Evolutionary conservation across 2,888 invertebrate species (phyloP), one percentile per base, ranked within the genome.

Genomic region (Dinocampus coccinellae): DNA sequence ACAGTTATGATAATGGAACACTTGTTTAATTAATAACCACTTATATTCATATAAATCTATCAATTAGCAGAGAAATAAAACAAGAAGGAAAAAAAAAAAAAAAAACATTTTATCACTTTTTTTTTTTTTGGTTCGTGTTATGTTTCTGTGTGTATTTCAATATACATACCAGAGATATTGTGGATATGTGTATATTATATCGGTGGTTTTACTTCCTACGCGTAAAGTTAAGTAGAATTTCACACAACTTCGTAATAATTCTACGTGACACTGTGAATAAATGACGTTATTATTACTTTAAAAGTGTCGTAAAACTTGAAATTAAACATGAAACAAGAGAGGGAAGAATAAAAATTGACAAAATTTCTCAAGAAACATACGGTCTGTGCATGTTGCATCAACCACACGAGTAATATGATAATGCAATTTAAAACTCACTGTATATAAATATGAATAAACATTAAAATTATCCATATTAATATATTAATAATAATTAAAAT

Each of bases 261-360:
- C 60, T 47, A 73, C 73, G 65, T 67, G 70, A 55, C 65, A 34
- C 66, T 26, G 73, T 72, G 73, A 72, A 75, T 75, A 73, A n/a
- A 72, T 78, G 72, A 73, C 78, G 75, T 81, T 80, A 81, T 47
- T 47, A 47, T 81, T 78, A 75, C 77, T 72, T 70, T 58, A 76
- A 77, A 75, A 80, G 79, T 78, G 75, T 81, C 82, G 79, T 80
- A 82, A 82, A 81, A 76, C 76, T 77, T 58, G 53, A 63, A 62
- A 13, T 9, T 57, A 26, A 29, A 57, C 57, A 57, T 26, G 34
- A 60, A 63, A 52, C 47, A 55, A 67, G 63, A 60, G 39, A 61
- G 65, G 69, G 20, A 36, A 73, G 34, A 55, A 47, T 60, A 26
- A 29, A 29, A 29, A 29, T 4, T 4, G 7, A 29, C 7, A 29